A percentile compares a stretch with the other conserved stretches of the same genome.
Evolutionary conservation across 2,888 invertebrate genomes (phyloP).

Genomic region (Andrena flavipes): DNA sequence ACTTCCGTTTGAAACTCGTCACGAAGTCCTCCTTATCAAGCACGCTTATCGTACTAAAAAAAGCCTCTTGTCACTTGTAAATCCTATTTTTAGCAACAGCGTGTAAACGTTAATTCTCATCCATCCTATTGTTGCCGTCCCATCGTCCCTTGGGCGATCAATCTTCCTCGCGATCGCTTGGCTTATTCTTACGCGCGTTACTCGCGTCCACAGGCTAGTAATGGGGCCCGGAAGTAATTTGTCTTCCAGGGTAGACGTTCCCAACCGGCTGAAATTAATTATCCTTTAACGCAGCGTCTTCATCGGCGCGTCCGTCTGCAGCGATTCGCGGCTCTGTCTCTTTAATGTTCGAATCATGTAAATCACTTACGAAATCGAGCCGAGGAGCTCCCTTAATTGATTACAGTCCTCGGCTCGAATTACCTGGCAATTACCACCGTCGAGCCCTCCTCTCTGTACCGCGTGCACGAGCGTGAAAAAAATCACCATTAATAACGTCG

Average conservation of each 20-base stretch:
- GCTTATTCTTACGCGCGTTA: conserved; percentile 29
- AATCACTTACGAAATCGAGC: conserved; percentile 36
- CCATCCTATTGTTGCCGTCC: conserved; percentile 22
- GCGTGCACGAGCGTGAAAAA: background rate
- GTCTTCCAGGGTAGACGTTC: conserved; percentile 58
- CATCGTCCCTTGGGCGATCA: conserved; percentile 27
- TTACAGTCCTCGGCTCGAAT: background rate
- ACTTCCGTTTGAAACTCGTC: too few species aligned
- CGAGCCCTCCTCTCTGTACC: background rate
- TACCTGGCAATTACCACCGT: background rate
- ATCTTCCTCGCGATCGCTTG: conserved; percentile 40
- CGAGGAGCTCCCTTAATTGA: conserved; percentile 11
- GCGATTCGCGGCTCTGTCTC: background rate
- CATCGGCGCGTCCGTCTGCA: conserved; percentile 39
- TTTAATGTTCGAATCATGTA: conserved; percentile 26
- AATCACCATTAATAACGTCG: background rate
- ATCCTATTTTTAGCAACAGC: background rate
- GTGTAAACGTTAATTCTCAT: conserved; percentile 16
- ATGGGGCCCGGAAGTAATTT: conserved; percentile 68
- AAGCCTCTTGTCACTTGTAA: background rate
- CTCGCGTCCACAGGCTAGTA: conserved; percentile 44
- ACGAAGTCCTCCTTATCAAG: too few species aligned
- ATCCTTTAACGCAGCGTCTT: conserved; percentile 44
- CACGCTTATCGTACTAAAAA: too few species aligned
- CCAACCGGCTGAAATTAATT: conserved; percentile 62